Evolutionary conservation across 2,888 invertebrate species (phyloP).

Genomic region (Ectobius pallidus): DNA sequence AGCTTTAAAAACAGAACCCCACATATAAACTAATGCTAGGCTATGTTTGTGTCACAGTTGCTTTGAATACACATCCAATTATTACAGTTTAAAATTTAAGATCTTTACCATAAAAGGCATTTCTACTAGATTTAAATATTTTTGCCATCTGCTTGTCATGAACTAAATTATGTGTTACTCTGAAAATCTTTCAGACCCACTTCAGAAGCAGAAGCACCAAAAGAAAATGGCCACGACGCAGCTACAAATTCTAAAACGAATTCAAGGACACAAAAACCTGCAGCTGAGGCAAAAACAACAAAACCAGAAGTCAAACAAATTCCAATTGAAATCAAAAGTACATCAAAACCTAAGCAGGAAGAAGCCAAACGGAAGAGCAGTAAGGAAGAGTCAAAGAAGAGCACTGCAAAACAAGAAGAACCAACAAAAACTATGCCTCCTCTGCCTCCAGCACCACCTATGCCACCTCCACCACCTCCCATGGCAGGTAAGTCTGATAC

Average conservation of each 20-base stretch:
- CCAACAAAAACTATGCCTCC: slow-evolving; percentile 39
- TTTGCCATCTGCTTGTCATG: too few species aligned
- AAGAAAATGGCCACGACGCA: slow-evolving; percentile 46
- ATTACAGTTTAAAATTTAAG: too few species aligned
- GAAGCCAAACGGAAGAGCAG: slow-evolving; percentile 23
- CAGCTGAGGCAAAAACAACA: neutral
- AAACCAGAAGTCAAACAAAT: slow-evolving; percentile 5
- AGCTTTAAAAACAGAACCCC: too few species aligned
- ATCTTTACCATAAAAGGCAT: too few species aligned
- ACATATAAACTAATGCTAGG: too few species aligned
- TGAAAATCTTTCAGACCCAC: slow-evolving; percentile 7
- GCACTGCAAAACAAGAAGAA: slow-evolving; percentile 42
- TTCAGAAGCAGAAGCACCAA: slow-evolving; percentile 40
- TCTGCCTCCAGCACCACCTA: slow-evolving; percentile 37
- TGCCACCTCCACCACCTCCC: slow-evolving; percentile 37
- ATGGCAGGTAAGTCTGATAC: slow-evolving; percentile 31
- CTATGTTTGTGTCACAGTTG: too few species aligned
- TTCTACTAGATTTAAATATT: too few species aligned
- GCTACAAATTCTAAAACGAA: slow-evolving; percentile 41
- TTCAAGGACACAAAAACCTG: slow-evolving; percentile 40
- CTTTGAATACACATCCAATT: too few species aligned
- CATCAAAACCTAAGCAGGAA: slow-evolving; percentile 36
- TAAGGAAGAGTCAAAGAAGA: neutral
- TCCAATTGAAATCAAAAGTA: slow-evolving; percentile 48
- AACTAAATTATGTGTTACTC: too few species aligned